These are phyloP conservation scores for Pseudomyrmex gracilis DNA, from an alignment of 1,140 invertebrate species.

Conservation along the genomic window DNA sequence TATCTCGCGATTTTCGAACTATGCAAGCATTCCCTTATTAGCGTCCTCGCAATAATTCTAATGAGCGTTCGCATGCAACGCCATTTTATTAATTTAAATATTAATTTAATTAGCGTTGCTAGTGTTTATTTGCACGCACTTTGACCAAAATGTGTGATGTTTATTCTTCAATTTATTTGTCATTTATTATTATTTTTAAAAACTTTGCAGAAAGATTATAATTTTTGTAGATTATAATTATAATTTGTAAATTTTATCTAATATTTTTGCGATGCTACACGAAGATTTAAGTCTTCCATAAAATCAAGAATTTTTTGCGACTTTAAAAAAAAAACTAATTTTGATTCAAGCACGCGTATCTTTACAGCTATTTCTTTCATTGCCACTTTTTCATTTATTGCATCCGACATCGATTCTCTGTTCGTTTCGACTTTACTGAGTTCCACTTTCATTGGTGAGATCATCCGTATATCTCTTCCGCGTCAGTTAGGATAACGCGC, in stretches of 20 bases:
- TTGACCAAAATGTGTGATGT: too few relatives aligned
- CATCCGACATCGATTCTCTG: constrained; percentile 24
- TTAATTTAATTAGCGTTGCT: constrained; percentile 22
- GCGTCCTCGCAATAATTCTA: background rate
- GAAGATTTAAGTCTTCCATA: background rate
- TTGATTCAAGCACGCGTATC: constrained; percentile 8
- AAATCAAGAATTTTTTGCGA: background rate
- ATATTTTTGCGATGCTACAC: background rate
- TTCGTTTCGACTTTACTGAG: constrained; percentile 49
- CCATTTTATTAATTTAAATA: background rate
- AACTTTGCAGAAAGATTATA: background rate
- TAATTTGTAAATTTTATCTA: background rate
- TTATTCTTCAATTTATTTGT: background rate
- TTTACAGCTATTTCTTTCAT: constrained; percentile 37
- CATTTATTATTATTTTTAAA: too few relatives aligned
- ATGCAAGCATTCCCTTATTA: background rate
- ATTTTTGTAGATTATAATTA: background rate
- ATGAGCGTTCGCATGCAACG: background rate
- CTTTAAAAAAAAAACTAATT: constrained; percentile 7
- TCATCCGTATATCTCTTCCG: constrained; percentile 59
- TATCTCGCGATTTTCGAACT: constrained; percentile 28
- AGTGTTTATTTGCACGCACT: background rate
- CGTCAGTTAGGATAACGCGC: constrained; percentile 61
- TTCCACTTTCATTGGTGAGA: constrained; percentile 13
- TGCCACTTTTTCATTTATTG: constrained; percentile 37